Evolutionary conservation across 2,797 vertebrate species (phyloP).

Genomic region (Momotus momota): DNA sequence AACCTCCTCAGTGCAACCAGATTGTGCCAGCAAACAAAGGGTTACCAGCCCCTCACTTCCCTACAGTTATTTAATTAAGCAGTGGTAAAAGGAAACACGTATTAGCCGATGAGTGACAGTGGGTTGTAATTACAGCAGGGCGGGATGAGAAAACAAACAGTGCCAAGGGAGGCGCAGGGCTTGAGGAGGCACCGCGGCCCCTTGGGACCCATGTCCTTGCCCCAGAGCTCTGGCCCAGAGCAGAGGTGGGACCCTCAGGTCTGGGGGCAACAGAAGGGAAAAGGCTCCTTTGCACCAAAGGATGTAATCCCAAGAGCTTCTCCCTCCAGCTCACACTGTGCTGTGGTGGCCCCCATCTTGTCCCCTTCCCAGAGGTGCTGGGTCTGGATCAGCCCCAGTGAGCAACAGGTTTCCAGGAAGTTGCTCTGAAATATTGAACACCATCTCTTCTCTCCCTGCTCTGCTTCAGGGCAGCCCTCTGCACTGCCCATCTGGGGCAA

Average conservation of each 20-base stretch:
- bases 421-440: not conserved
- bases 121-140: slow-evolving; percentile 27
- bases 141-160: slow-evolving; percentile 17
- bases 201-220: fast-evolving
- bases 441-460: fast-evolving
- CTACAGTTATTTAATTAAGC: slow-evolving; percentile 47
- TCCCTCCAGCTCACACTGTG: not conserved
- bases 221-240: not conserved
- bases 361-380: not conserved
- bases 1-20: not conserved
- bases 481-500: fast-evolving
- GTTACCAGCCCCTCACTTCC: slow-evolving; percentile 19
- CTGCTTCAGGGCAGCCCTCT: not conserved
- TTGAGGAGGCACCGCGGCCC: fast-evolving
- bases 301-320: not conserved
- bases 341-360: fast-evolving
- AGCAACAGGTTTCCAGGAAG: not conserved
- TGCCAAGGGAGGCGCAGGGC: fast-evolving
- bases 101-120: not conserved
- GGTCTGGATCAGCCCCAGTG: not conserved
- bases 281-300: not conserved
- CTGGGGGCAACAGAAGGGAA: fast-evolving
- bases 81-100: not conserved
- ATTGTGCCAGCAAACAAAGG: not conserved
- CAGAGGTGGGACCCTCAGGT: not conserved